These are phyloP conservation scores for Merluccius polli DNA, from an alignment of 2,797 vertebrate genomes.

Conservation along the genomic window DNA sequence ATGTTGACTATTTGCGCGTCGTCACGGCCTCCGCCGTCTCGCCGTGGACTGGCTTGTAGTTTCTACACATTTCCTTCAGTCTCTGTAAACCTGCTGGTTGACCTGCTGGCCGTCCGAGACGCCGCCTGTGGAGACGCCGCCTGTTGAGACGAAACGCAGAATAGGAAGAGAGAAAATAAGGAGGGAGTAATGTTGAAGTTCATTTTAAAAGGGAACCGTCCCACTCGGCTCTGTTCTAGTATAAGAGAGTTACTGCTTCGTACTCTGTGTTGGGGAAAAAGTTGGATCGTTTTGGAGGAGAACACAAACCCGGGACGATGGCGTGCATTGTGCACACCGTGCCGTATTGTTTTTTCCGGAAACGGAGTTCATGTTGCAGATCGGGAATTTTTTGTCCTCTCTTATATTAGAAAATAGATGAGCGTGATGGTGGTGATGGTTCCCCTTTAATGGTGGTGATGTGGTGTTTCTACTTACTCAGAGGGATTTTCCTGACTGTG, in stretches of 20 bases:
- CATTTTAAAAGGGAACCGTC: no score
- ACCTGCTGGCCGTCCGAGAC: neutral
- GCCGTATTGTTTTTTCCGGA: no score
- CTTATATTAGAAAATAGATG: neutral
- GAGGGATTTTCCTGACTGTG: constrained; percentile 44
- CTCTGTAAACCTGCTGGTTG: neutral
- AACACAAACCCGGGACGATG: no score
- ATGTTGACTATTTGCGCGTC: no score
- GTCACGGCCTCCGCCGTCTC: constrained; percentile 51
- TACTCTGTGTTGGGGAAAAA: neutral
- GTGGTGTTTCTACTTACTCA: constrained; percentile 48
- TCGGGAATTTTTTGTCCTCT: no score
- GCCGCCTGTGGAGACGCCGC: no score
- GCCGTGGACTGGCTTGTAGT: constrained; percentile 51
- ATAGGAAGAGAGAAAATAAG: neutral
- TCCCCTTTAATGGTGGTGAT: neutral
- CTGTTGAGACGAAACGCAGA: constrained; percentile 43
- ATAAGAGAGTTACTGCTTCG: no score
- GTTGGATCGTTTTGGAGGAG: no score
- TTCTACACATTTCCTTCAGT: constrained; percentile 64
- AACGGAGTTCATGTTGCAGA: no score
- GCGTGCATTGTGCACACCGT: no score
- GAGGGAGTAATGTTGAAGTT: no score
- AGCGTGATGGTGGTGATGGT: neutral
- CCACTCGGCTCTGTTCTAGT: no score